Base-by-base conservation (phyloP, 2,888 invertebrate species). In the Allophyes oxyacanthae region DNA sequence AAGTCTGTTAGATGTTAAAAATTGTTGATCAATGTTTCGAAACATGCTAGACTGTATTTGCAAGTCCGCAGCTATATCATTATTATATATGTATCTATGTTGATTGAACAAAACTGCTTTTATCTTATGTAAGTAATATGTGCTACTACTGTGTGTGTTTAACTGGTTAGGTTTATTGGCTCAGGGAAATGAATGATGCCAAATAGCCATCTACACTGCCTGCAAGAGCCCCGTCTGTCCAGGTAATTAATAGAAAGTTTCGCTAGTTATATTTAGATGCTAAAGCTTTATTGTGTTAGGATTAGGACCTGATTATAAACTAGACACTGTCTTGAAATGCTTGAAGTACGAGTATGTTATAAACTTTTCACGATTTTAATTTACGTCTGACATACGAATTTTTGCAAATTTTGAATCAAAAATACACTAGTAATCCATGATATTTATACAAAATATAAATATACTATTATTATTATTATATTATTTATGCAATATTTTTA, bases 1-100 rank as follows among this genome's bases (percentile, higher is more conserved):
- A 78, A 77, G 80, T 81, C 65, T 64, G 50, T 14, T 53, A 79
- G 77, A 81, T 72, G 55, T 59, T 48, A 56, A 71, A 69, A 73
- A 64, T 69, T 48, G 54, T 64, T 70, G 60, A 64, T 72, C 68
- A 63, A 56, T 42, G 53, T 75, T 72, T 64, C 57, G 65, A 64
- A 72, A 72, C 44, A 20, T 13, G 50, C 46, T 61, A 59, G 63
- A 52, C 55, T 43, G 41, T 44, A 56, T 56, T 65, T 68, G 62
- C 60, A 65, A 73, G 71, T 70, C 36, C 46, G 45, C 33, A 33
- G 14, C 11, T 62, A 45, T 58, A 55, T 55, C 57, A 72, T 65
- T 52, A 69, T 50, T 3, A 44, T 38, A 41, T 33, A 62, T 14
- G 38, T 40, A 45, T 38, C 41, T 33, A 62, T 14, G 38, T 40